A percentile compares a stretch with the other conserved stretches of the same genome.
These are phyloP conservation scores for Drosophila antonietae DNA, from an alignment of 2,888 invertebrate genomes.

Conservation along the genomic window DNA sequence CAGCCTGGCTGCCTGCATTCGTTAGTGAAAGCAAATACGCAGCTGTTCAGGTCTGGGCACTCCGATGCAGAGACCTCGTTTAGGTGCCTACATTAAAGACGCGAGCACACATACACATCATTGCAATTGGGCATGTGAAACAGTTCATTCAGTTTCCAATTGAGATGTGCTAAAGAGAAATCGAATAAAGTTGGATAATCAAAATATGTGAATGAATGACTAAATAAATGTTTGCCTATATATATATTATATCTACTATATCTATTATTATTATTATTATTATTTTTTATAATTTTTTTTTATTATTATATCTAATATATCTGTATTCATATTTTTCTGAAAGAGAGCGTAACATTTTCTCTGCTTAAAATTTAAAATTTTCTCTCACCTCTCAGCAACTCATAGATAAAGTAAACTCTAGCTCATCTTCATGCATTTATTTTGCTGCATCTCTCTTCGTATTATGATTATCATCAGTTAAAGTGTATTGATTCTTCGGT, in stretches of 20 bases:
- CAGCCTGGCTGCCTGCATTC: constrained; percentile 72
- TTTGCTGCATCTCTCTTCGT: not conserved
- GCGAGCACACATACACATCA: constrained; percentile 10
- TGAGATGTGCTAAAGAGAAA: fast-evolving
- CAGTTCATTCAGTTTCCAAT: not conserved
- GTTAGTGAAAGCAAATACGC: constrained; percentile 76
- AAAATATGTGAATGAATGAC: no score
- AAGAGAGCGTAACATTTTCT: no score
- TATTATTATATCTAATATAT: no score
- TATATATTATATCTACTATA: no score
- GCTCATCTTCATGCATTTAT: not conserved
- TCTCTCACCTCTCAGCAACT: no score
- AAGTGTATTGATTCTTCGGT: constrained; percentile 35
- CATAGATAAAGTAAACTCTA: no score
- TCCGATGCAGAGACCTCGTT: constrained; percentile 32
- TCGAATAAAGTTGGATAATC: not conserved
- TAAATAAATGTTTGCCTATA: no score
- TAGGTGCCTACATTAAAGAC: constrained; percentile 43
- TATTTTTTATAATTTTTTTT: no score
- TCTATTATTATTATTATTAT: no score
- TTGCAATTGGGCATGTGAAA: constrained; percentile 26
- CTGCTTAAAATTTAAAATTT: no score
- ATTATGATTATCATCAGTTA: not conserved
- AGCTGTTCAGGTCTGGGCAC: constrained; percentile 38
- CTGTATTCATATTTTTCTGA: no score